These are phyloP conservation scores for Apteryx mantelli DNA, from an alignment of 2,113 vertebrate genomes.

Conservation along the genomic window DNA sequence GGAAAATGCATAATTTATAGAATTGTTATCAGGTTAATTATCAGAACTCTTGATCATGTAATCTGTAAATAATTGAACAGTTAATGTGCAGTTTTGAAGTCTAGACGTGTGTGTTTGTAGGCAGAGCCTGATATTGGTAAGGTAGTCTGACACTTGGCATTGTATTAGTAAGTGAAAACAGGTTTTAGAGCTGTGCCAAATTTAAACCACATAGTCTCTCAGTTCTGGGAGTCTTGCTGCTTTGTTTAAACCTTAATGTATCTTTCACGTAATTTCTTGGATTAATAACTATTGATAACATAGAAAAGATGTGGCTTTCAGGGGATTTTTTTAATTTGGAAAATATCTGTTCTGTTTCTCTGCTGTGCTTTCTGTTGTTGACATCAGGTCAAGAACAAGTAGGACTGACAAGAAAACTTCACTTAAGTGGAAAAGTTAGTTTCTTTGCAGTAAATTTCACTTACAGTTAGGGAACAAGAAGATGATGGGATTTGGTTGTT, in stretches of 20 bases:
- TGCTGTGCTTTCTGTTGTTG: background rate
- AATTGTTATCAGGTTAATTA: background rate
- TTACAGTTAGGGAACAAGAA: background rate
- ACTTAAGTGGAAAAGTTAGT: background rate
- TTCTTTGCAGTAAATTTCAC: background rate
- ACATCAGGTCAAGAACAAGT: background rate
- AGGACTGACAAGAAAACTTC: background rate
- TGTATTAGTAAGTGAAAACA: background rate
- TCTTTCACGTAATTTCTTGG: background rate
- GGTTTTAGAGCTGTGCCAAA: background rate
- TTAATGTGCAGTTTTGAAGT: background rate
- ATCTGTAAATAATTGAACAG: background rate
- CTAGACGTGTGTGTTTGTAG: background rate
- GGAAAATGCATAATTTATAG: background rate
- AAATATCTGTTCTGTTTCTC: background rate
- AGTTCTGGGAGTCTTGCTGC: background rate
- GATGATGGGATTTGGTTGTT: background rate
- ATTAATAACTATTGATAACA: background rate
- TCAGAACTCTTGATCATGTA: background rate
- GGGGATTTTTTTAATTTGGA: background rate
- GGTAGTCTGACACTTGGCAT: background rate
- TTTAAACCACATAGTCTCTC: background rate
- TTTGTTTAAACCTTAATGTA: background rate
- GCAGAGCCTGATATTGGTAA: background rate
- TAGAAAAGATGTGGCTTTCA: background rate